Evolutionary conservation across 2,888 invertebrate species (phyloP).

Genomic region (Tetragnatha montana): DNA sequence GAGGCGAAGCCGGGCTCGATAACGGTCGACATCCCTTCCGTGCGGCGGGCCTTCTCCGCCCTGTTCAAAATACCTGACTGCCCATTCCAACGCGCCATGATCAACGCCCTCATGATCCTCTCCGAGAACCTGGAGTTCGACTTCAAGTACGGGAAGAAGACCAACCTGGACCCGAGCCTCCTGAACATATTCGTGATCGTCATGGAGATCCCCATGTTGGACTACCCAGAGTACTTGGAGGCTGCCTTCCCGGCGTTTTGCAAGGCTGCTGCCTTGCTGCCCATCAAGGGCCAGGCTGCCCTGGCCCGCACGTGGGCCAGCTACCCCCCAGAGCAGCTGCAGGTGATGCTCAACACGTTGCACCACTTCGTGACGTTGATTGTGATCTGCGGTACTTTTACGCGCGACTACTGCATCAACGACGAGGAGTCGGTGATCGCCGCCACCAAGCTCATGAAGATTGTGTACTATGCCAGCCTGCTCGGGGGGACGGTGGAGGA

Average conservation of each 20-base stretch:
- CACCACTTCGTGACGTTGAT: constrained; percentile 92
- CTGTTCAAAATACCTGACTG: constrained; percentile 77
- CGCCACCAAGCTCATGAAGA: constrained; percentile 91
- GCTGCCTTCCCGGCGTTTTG: constrained; percentile 84
- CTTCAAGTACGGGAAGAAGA: constrained; percentile 79
- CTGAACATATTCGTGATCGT: constrained; percentile 83
- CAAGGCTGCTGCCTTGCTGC: constrained; percentile 84
- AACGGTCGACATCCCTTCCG: constrained; percentile 78
- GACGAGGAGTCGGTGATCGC: constrained; percentile 89
- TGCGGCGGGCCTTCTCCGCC: constrained; percentile 83
- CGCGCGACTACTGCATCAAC: constrained; percentile 85
- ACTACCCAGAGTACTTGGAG: constrained; percentile 82
- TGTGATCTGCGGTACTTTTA: constrained; percentile 86
- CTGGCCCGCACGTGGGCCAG: constrained; percentile 87
- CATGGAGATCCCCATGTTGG: constrained; percentile 84
- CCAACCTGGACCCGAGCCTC: constrained; percentile 77
- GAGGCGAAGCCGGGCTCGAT: constrained; percentile 72
- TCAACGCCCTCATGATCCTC: constrained; percentile 84
- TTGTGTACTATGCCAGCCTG: constrained; percentile 84
- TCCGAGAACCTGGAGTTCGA: constrained; percentile 85
- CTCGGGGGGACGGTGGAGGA: constrained; percentile 82
- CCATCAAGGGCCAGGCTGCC: constrained; percentile 85
- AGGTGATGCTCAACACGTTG: constrained; percentile 81
- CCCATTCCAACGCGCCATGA: constrained; percentile 82
- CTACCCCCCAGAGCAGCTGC: constrained; percentile 79